Base-by-base conservation (phyloP, 2,113 vertebrate species). In the Phasianus colchicus region DNA sequence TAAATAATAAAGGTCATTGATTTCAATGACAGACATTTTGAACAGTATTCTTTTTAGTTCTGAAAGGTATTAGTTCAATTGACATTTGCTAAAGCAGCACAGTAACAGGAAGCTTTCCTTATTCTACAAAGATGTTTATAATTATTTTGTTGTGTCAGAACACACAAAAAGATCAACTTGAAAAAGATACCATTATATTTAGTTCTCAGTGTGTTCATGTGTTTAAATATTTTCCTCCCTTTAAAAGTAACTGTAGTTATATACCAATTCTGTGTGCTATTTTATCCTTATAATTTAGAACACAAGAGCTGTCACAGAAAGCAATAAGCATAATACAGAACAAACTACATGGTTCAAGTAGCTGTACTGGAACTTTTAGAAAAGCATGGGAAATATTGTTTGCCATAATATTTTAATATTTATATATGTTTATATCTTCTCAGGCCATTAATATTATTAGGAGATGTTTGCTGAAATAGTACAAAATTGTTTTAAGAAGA, bases 1-100 rank as follows among this genome's bases (percentile, higher is more conserved):
- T 93, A 92, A 97, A 97, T 97, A 97, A 97, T 96, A 98, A 97
- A 97, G 86, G 71, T 45, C 97, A 98, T 97, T 96, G 96, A 97
- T 97, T 96, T n/a, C 96, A 97, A 95, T 91, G 91, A 93, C 70
- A 96, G 64, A 95, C 95, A 32, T 97, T 97, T 96, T 94, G 92
- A 96, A 78, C 24, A 83, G 97, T 93, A 76, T 75, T 92, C 91
- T 93, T 64, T 64, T 94, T 58, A 70, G 38, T 89, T 92, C 52
- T 91, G 73, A 78, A 93, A 48, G 25, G 4, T 45, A 75, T 95
- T 95, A 96, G 25, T 42, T 55, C 50, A 67, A 43, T 60, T 96
- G 75, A 94, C 95, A 93, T 77, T 93, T 57, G 8, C 65, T 95
- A 86, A 93, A 95, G 64, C 25, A 81, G 8, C 47, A 86, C 52